phyloP scores from a whole-genome alignment of 1,140 invertebrate genomes.

The Drosophila mauritiana region DNA sequence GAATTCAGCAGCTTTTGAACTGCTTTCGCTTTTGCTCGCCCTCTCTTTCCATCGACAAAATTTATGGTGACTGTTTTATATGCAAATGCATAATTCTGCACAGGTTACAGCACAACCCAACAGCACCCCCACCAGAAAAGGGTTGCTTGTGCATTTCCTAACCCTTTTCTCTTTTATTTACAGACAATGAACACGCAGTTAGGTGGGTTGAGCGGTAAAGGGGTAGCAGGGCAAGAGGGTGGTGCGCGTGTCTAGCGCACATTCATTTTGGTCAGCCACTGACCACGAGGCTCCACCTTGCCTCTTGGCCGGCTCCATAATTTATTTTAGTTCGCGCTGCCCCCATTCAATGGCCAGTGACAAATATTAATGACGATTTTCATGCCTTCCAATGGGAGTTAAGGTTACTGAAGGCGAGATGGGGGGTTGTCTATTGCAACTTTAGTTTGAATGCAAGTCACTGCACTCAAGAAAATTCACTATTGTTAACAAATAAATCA shows the following conservation, averaged over 20 bases:
- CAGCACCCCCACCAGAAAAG: slow-evolving; percentile 13
- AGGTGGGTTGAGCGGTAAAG: too few species aligned
- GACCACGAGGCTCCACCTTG: slow-evolving; percentile 38
- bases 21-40: slow-evolving; percentile 52
- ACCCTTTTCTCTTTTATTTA: slow-evolving; percentile 58
- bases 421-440: slow-evolving; percentile 35
- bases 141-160: slow-evolving; percentile 52
- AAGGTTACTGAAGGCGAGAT: neutral
- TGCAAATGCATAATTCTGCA: slow-evolving; percentile 82
- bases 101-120: slow-evolving; percentile 17
- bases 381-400: slow-evolving; percentile 70
- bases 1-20: slow-evolving; percentile 27
- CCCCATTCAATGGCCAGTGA: slow-evolving; percentile 74
- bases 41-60: slow-evolving; percentile 17
- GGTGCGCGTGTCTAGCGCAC: slow-evolving; percentile 67
- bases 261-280: slow-evolving; percentile 64
- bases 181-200: slow-evolving; percentile 77
- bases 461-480: slow-evolving; percentile 17
- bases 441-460: slow-evolving; percentile 25
- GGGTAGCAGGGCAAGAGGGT: neutral
- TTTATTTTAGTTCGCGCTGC: slow-evolving; percentile 68
- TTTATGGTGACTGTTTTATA: slow-evolving; percentile 74
- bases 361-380: slow-evolving; percentile 84
- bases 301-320: slow-evolving; percentile 57
- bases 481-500: neutral